Base-by-base conservation (phyloP, 1,140 invertebrate species). In the Drosophila arizonae region DNA sequence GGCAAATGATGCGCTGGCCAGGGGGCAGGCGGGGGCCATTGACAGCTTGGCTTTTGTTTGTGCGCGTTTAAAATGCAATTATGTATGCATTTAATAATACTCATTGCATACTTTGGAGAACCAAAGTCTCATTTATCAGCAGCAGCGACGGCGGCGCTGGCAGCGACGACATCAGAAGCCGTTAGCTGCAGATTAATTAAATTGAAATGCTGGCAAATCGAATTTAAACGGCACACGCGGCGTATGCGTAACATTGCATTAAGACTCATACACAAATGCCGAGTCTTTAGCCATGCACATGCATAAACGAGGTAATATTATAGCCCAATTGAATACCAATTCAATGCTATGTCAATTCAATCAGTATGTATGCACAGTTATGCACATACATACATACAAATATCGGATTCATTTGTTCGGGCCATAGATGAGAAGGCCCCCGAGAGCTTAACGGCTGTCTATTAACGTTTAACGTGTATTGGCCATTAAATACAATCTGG, bases 1-100 rank as follows among this genome's bases (percentile, higher is more conserved):
- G 36, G 36, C 2, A 39, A 39, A 13, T 10, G 36, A 39, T 8
- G 33, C 33, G 33, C 33, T 33, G 66, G 60, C 11, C 28, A 1
- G 15, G 28, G 2, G 3, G 28, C 28, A 30, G 3, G 28, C 28
- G 28, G 33, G 39, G 15, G 58, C 43, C 56, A 60, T 57, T 39
- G 66, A 39, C 33, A 43, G 36, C 26, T 28, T 17, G 62, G 65
- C 58, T 72, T 78, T 78, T 81, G 79, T 81, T 81, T 81, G 79
- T 78, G 71, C 60, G 72, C 71, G 66, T 51, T 82, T 79, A 69
- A 82, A 82, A 84, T 79, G 80, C 76, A 82, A 82, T 79, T 82
- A 82, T 76, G 67, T 73, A 72, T 72, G 52, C 57, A 76, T 72
- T 72, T 76, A 76, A 66, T 72, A 72, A 76, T 68, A 52, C 58